These are phyloP conservation scores for Andricus grossulariae DNA, from an alignment of 1,140 invertebrate genomes.

Conservation along the genomic window DNA sequence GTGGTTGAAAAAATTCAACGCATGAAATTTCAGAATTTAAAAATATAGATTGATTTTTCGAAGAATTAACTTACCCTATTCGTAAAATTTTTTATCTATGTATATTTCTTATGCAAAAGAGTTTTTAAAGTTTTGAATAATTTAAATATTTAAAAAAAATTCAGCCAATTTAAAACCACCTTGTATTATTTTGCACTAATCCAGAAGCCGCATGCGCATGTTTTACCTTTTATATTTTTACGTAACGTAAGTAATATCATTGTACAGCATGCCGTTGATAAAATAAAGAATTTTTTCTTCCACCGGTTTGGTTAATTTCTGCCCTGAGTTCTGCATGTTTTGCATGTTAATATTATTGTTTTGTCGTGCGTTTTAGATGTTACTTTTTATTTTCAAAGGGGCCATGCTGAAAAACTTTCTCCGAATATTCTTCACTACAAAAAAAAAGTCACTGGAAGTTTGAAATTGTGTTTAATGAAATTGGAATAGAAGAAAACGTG, in stretches of 20 bases:
- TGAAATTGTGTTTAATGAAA: too few species aligned
- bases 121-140: too few species aligned
- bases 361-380: slow-evolving; percentile 4
- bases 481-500: too few species aligned
- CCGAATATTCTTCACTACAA: slow-evolving; percentile 31
- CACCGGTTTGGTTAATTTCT: slow-evolving; percentile 71
- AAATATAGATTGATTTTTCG: too few species aligned
- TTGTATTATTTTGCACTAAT: not conserved
- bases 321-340: slow-evolving; percentile 65
- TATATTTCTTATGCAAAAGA: too few species aligned
- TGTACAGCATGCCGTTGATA: slow-evolving; percentile 71
- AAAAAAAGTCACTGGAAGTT: not conserved
- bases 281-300: slow-evolving; percentile 73
- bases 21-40: too few species aligned
- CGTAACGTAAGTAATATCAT: slow-evolving; percentile 53
- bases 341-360: slow-evolving; percentile 52
- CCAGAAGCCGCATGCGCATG: slow-evolving; percentile 34
- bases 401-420: slow-evolving; percentile 37
- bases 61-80: too few species aligned
- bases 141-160: too few species aligned
- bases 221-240: slow-evolving; percentile 39
- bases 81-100: too few species aligned
- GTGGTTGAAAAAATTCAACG: not conserved
- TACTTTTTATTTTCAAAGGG: slow-evolving; percentile 35
- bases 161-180: not conserved